These are phyloP conservation scores for Notodonta dromedarius DNA, from an alignment of 2,888 invertebrate genomes.

Conservation along the genomic window DNA sequence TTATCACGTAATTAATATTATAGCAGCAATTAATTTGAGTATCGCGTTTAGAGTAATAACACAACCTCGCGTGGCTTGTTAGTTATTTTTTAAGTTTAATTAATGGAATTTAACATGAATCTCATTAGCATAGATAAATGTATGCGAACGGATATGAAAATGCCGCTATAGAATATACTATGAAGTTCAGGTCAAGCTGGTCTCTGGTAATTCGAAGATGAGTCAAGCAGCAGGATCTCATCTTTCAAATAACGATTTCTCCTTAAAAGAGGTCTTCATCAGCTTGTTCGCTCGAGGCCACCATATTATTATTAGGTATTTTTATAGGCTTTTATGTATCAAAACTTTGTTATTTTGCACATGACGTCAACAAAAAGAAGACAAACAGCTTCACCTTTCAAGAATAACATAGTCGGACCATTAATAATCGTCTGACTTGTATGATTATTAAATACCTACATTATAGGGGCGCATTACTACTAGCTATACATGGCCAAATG, in stretches of 20 bases:
- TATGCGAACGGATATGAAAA: neutral
- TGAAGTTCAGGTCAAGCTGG: too few species aligned
- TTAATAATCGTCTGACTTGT: too few species aligned
- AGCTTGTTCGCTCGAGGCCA: too few species aligned
- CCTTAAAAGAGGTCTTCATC: too few species aligned
- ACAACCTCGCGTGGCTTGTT: slow-evolving; percentile 26
- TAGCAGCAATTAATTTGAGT: slow-evolving; percentile 13
- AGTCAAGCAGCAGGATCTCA: too few species aligned
- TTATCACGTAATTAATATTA: slow-evolving; percentile 35
- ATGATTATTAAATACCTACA: too few species aligned
- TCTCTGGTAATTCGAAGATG: too few species aligned
- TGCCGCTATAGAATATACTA: too few species aligned
- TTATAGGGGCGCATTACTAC: neutral
- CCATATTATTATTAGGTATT: neutral
- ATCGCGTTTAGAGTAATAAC: slow-evolving; percentile 16
- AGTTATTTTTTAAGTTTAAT: slow-evolving; percentile 36
- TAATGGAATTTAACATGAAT: slow-evolving; percentile 27
- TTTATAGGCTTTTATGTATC: neutral
- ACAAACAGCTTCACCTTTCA: neutral
- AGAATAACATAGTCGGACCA: neutral
- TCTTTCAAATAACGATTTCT: too few species aligned
- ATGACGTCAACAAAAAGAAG: too few species aligned
- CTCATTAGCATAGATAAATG: slow-evolving; percentile 7
- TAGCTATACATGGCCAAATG: too few species aligned
- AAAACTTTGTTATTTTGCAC: neutral